Evolutionary conservation across 2,113 vertebrate genomes (phyloP), one percentile per base, ranked within the genome.

Genomic region (Muntiacus muntjak): DNA sequence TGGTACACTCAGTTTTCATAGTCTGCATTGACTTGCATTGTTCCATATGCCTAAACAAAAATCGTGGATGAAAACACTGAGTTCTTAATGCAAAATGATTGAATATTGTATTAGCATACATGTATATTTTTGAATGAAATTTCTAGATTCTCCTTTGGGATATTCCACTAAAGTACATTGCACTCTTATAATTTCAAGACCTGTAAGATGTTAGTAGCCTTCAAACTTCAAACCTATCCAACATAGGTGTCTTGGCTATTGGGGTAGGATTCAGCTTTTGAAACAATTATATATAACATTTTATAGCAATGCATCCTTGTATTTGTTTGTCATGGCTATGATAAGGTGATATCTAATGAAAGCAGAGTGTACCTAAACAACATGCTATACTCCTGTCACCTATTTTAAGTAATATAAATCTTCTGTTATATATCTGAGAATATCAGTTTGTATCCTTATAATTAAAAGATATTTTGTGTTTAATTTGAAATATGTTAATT

Each of bases 401-500:
- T 81, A 9, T 82, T 82, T 87, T 93, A 36, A 40, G 55, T 45
- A 43, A 78, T 83, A 13, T 17, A 36, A 87, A 93, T 82, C 5
- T 52, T 64, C 14, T 79, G 4, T 87, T 87, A 58, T 88, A 26
- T 94, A 67, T 58, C 33, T 83, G 60, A 94, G 21, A 83, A 84
- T 86, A 86, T 76, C 45, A 64, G 1, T 76, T 89, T 79, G 23
- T 6, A 6, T 15, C 60, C 47, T 93, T 62, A 55, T 55, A 57
- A 74, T 87, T 25, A 91, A n/a, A 84, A 95, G 6, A 36, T 83
- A 78, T 33, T 90, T 87, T 45, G 30, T 87, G 26, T 55, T 81
- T 89, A 87, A 76, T 94, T 85, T 91, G 33, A 91, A 95, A 36
- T 87, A 60, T 91, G 25, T 83, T 91, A 52, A 57, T 96, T 87